Conservation (phyloP, 2,888 invertebrate genomes). For the Asteroscopus sphinx region DNA sequence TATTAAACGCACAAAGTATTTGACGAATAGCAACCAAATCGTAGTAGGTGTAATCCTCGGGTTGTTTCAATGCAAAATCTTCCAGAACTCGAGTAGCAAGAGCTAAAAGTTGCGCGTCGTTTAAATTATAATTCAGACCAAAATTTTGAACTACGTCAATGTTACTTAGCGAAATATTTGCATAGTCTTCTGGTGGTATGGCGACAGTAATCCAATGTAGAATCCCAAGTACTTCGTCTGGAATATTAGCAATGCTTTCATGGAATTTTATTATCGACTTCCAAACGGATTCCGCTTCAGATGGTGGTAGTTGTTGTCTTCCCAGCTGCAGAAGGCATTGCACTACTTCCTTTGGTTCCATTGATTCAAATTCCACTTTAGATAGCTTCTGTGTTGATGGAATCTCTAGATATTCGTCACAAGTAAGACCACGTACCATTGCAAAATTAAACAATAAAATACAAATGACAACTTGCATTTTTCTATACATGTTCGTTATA, state of each 20-base stretch:
- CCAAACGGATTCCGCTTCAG: constrained; percentile 80
- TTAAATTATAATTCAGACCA: constrained; percentile 84
- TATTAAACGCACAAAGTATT: constrained; percentile 89
- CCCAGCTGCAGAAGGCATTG: constrained; percentile 78
- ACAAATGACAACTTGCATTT: constrained; percentile 1
- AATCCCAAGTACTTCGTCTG: constrained; percentile 76
- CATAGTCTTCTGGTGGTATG: constrained; percentile 83
- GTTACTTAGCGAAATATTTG: constrained; percentile 85
- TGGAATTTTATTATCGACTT: constrained; percentile 70
- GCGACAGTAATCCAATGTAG: constrained; percentile 86
- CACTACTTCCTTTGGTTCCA: constrained; percentile 72
- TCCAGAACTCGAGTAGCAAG: constrained; percentile 86
- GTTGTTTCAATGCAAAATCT: constrained; percentile 87
- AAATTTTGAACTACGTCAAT: constrained; percentile 89
- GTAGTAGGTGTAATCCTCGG: constrained; percentile 89
- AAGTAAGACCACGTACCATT: constrained; percentile 59
- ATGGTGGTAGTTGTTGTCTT: constrained; percentile 65
- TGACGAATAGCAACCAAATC: constrained; percentile 88
- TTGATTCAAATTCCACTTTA: constrained; percentile 65
- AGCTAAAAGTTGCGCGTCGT: constrained; percentile 77
- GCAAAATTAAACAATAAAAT: constrained; percentile 21
- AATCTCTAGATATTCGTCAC: constrained; percentile 71
- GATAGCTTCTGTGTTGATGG: constrained; percentile 63
- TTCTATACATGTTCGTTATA: not conserved
- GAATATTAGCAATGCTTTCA: constrained; percentile 76